These are phyloP conservation scores for Lottia gigantea DNA, from an alignment of 2,888 invertebrate genomes.

Conservation along the genomic window DNA sequence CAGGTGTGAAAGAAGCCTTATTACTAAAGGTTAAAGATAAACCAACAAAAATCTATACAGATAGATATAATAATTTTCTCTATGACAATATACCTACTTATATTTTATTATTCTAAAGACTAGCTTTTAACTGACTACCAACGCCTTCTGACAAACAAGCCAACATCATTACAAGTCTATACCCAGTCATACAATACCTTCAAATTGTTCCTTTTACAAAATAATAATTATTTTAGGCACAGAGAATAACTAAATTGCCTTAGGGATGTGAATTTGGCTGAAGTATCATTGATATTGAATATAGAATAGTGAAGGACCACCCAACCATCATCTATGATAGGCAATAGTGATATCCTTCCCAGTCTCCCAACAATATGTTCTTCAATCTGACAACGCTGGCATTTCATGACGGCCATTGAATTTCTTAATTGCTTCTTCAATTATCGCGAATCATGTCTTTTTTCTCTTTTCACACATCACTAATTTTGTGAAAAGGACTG, in stretches of 20 bases:
- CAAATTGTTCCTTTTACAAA: background rate
- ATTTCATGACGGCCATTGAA: constrained; percentile 11
- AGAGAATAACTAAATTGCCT: background rate
- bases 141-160: constrained; percentile 8
- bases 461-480: constrained; percentile 11
- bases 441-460: constrained; percentile 10
- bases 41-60: background rate
- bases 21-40: background rate
- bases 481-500: constrained; percentile 4
- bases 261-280: constrained; percentile 7
- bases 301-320: background rate
- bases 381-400: constrained; percentile 9
- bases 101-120: background rate
- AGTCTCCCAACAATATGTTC: constrained; percentile 6
- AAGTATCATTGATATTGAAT: constrained; percentile 9
- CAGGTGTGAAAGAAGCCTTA: constrained; percentile 1
- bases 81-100: background rate
- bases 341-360: background rate
- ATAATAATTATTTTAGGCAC: constrained; percentile 8
- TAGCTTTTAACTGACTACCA: constrained; percentile 2
- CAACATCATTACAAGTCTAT: background rate
- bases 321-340: background rate
- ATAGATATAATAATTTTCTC: background rate
- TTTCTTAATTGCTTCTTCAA: constrained; percentile 8
- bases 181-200: background rate